Base-by-base conservation (phyloP, 2,888 invertebrate species). In the Crossocerus cetratus region DNA sequence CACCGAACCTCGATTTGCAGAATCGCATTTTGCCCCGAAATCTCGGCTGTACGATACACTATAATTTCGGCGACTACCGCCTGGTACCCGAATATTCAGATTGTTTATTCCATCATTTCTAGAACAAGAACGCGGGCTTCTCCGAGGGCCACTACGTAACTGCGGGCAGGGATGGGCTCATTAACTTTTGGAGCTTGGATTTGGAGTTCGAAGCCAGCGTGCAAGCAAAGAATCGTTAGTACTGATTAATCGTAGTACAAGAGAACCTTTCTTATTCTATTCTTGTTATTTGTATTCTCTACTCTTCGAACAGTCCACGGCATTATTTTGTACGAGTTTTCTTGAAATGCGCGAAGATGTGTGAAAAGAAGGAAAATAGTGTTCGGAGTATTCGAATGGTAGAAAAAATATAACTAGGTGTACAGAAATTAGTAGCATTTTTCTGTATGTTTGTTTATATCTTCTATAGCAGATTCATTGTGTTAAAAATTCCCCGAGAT, bases 121-220 rank as follows among this genome's bases (percentile, higher is more conserved):
- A 93, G 91, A 92, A 93, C 83, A 91, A 93, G 74, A 91, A 89
- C 14, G 92, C 91, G 13, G 92, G 92, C 83, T 92, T 93, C 76
- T 91, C 92, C 76, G 93, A 93, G 70, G 96, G 96, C 55, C 92
- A 92, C 81, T 96, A 96, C 89, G 88, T 96, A 75, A 94, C 96
- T 0, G 93, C 93, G 42, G 96, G 96, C 83, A 93, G 93, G 80
- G 96, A 96, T 85, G 96, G 96, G 0, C 91, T 92, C 82, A 92
- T 96, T 78, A 95, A 95, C 87, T 94, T 95, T 90, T 96, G 96
- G 96, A 93, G 94, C 0, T 89, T 94, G 16, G 94, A 94, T 82
- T 93, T 96, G 92, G 92, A 92, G n/a, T 91, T 93, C 62, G 91
- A 94, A 78, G 92, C 94, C 67, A 93, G 92, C 13, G 93, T 93